Evolutionary conservation across 1,140 invertebrate genomes (phyloP).

Genomic region (Drosophila orosa): DNA sequence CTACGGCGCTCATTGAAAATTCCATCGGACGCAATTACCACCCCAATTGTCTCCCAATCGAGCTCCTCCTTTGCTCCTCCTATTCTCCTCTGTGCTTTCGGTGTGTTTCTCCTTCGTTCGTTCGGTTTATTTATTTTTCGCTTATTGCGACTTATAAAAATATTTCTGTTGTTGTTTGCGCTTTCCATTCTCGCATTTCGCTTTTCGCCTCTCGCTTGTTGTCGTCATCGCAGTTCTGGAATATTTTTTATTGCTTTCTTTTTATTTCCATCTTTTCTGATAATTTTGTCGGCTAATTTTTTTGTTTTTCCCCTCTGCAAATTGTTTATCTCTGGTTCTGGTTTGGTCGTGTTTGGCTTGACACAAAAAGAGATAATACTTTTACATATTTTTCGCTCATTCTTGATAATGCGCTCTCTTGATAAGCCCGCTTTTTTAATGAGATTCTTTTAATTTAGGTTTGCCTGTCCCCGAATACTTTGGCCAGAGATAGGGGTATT

Average conservation of each 20-base stretch:
- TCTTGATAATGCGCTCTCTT: conserved; percentile 26
- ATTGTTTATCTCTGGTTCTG: conserved; percentile 26
- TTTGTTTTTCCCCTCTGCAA: conserved; percentile 20
- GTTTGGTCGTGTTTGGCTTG: conserved; percentile 37
- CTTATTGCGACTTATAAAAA: conserved; percentile 78
- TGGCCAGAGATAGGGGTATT: conserved; percentile 1
- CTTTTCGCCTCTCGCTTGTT: conserved; percentile 24
- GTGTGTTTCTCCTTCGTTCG: conserved; percentile 21
- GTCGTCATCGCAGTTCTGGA: conserved; percentile 62
- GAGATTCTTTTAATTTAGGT: conserved; percentile 11
- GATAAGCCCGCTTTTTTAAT: conserved; percentile 4
- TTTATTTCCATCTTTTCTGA: conserved; percentile 27
- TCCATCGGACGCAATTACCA: conserved; percentile 64
- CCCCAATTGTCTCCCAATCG: conserved; percentile 67
- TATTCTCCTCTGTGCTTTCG: conserved; percentile 7
- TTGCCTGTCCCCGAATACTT: conserved; percentile 1
- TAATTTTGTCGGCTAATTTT: conserved; percentile 21
- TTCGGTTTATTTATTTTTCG: conserved; percentile 67
- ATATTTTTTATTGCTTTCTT: conserved; percentile 49
- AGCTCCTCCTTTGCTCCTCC: conserved; percentile 12
- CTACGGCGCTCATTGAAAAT: conserved; percentile 51
- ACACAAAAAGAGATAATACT: conserved; percentile 57
- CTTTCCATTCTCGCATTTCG: conserved; percentile 38
- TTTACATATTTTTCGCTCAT: conserved; percentile 36
- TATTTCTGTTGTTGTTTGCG: conserved; percentile 37